These are phyloP conservation scores for Steinernema carpocapsae DNA, from an alignment of 2,888 invertebrate species.

Conservation along the genomic window DNA sequence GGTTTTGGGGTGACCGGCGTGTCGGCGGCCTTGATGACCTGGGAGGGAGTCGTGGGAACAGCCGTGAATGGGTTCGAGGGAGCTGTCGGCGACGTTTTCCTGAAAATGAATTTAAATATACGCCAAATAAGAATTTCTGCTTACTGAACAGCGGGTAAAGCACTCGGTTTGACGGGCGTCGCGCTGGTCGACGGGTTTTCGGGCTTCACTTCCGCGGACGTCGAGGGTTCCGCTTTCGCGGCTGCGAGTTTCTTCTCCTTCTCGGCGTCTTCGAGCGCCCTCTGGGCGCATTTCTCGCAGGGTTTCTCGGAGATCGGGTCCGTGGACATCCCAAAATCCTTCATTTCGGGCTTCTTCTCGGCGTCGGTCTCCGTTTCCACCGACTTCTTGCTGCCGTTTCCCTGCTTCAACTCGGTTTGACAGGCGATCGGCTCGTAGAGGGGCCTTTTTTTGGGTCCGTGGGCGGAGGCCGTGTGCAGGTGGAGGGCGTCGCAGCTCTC, in stretches of 20 bases:
- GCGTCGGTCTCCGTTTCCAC: constrained; percentile 20
- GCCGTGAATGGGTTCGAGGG: background rate
- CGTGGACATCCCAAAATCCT: background rate
- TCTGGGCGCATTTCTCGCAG: constrained; percentile 33
- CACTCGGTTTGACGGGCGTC: background rate
- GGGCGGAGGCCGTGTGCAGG: constrained; percentile 30
- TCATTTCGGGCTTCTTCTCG: constrained; percentile 1
- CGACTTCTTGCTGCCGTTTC: constrained; percentile 4
- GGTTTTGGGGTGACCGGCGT: constrained; percentile 21
- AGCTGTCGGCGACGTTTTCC: constrained; percentile 19
- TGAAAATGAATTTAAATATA: background rate
- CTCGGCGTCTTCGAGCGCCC: constrained; percentile 31
- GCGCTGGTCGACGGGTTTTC: background rate
- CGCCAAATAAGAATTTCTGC: background rate
- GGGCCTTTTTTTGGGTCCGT: constrained; percentile 17
- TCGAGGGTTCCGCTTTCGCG: constrained; percentile 28
- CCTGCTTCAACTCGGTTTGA: background rate
- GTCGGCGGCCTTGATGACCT: constrained; percentile 6
- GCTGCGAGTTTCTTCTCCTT: constrained; percentile 36
- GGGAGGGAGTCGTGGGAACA: background rate
- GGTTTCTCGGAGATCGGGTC: constrained; percentile 28
- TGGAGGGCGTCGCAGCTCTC: constrained; percentile 31
- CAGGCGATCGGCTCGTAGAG: constrained; percentile 24
- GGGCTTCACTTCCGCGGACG: constrained; percentile 9
- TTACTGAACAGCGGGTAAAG: background rate